Conservation (phyloP, 2,113 vertebrate genomes). For the Zingel zingel region DNA sequence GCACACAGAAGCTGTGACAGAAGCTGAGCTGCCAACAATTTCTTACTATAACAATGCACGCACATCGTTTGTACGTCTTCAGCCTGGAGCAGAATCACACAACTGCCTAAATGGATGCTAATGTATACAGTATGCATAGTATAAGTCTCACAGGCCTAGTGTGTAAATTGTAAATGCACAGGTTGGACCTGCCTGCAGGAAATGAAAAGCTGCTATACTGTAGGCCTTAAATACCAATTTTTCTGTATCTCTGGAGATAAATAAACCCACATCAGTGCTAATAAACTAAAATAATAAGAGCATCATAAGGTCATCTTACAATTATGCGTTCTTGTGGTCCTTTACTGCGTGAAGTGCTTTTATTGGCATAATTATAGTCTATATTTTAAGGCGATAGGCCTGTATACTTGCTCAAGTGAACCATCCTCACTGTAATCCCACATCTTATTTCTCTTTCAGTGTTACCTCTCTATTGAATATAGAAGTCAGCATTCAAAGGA, state of each 20-base stretch:
- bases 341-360: constrained; percentile 34
- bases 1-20: no score
- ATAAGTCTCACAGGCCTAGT: constrained; percentile 45
- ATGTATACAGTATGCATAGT: constrained; percentile 65
- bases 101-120: constrained; percentile 67
- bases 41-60: constrained; percentile 59
- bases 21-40: constrained; percentile 23
- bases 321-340: constrained; percentile 43
- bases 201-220: constrained; percentile 58
- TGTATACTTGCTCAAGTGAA: constrained; percentile 26
- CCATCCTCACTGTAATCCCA: neutral
- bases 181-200: constrained; percentile 66
- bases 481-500: neutral
- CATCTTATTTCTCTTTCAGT: constrained; percentile 15
- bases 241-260: constrained; percentile 60
- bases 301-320: constrained; percentile 46
- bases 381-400: constrained; percentile 40
- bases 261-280: constrained; percentile 40
- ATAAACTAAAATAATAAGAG: constrained; percentile 58
- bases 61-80: constrained; percentile 44
- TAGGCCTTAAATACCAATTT: constrained; percentile 58
- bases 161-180: constrained; percentile 66
- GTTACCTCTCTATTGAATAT: constrained; percentile 2
- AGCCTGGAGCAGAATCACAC: constrained; percentile 60
- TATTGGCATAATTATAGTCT: constrained; percentile 38